Conservation (phyloP, 2,797 vertebrate genomes). For the Linurgus olivaceus region DNA sequence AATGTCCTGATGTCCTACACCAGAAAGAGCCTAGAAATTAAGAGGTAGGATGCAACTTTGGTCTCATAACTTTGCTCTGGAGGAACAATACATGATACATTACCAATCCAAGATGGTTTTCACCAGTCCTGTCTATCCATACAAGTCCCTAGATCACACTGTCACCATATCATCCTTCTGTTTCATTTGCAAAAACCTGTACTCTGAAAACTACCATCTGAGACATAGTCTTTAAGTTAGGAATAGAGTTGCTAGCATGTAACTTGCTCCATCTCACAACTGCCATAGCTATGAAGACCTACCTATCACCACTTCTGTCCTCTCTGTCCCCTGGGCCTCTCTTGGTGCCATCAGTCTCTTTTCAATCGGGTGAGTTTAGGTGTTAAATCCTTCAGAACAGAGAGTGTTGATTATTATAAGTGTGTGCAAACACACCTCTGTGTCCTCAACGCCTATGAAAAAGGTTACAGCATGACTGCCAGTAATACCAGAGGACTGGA, state of each 20-base stretch:
- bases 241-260: not conserved
- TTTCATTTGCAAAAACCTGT: not conserved
- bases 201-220: not conserved
- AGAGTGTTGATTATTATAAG: not conserved
- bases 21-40: not conserved
- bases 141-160: not conserved
- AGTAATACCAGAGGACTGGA: not conserved
- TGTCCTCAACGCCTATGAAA: not conserved
- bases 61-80: not conserved
- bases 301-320: not conserved
- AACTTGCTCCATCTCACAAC: not conserved
- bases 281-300: not conserved
- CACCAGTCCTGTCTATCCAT: not conserved
- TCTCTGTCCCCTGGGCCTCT: not conserved
- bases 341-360: not conserved
- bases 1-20: not conserved
- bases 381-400: not conserved
- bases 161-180: not conserved
- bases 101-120: not conserved
- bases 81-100: not conserved
- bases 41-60: not conserved
- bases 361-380: not conserved
- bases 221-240: not conserved
- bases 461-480: not conserved
- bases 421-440: not conserved